Percentiles rank a stretch among this genome's conserved stretches.
Evolutionary conservation across 53 echinoderm and acorn worm species (phyloP).

Genomic region (Antedon mediterranea): DNA sequence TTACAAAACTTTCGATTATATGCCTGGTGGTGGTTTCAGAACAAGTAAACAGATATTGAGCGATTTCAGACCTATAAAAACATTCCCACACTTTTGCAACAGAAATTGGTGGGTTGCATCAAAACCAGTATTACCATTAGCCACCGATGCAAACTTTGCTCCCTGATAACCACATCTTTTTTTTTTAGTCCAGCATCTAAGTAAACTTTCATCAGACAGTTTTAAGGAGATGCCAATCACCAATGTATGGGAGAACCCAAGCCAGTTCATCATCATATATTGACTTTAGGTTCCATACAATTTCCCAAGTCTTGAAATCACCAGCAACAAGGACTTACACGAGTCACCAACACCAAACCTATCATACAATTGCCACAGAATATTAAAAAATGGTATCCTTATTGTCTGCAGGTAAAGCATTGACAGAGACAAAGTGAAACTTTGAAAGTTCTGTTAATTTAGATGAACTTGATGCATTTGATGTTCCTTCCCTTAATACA

Average conservation of each 20-base stretch:
- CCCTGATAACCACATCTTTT: not conserved
- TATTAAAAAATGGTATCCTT: constrained; percentile 14
- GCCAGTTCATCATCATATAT: constrained; percentile 9
- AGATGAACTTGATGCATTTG: not conserved
- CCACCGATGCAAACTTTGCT: not conserved
- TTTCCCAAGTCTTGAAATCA: constrained; percentile 15
- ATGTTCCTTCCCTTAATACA: not conserved
- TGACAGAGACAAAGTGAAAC: constrained; percentile 5
- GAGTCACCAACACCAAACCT: constrained; percentile 3
- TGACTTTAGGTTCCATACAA: constrained; percentile 4
- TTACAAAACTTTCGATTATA: too few relatives aligned
- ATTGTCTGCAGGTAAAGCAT: constrained; percentile 12
- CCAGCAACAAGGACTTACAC: constrained; percentile 20
- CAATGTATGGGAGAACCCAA: constrained; percentile 25
- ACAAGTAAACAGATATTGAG: too few relatives aligned
- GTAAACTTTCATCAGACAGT: constrained; percentile 29
- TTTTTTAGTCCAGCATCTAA: constrained; percentile 27
- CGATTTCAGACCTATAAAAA: constrained; percentile 5
- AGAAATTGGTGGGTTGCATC: not conserved
- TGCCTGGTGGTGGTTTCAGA: too few relatives aligned
- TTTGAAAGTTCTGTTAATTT: not conserved
- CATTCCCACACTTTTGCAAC: constrained; percentile 7
- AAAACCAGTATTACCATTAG: not conserved
- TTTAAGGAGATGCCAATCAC: constrained; percentile 32
- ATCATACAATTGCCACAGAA: not conserved